Percentiles rank a stretch among this genome's conserved stretches.
Evolutionary conservation across 2,888 invertebrate species (phyloP).

Genomic region (Ecliptopera silaceata): DNA sequence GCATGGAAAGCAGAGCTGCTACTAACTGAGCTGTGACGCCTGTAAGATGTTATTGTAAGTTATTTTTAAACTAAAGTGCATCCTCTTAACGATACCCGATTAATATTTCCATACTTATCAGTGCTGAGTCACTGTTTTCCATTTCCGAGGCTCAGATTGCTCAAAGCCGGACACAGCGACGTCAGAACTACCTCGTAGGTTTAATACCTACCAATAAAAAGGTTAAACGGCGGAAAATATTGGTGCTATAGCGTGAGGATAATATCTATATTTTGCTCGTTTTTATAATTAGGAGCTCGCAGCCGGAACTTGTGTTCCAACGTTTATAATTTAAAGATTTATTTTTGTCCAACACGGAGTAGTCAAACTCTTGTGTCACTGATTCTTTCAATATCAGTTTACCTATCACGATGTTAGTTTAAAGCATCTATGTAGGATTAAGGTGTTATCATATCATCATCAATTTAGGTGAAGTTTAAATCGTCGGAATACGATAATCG

Average conservation of each 20-base stretch:
- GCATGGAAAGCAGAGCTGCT: too few species aligned
- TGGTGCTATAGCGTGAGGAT: constrained; percentile 31
- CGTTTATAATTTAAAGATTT: neutral
- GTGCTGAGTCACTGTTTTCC: constrained; percentile 28
- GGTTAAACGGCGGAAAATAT: constrained; percentile 33
- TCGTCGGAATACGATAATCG: too few species aligned
- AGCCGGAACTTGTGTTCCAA: constrained; percentile 52
- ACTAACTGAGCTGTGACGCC: too few species aligned
- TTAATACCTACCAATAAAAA: constrained; percentile 29
- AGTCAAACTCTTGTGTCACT: too few species aligned
- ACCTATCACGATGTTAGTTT: too few species aligned
- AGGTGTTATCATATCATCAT: too few species aligned
- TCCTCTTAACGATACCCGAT: neutral
- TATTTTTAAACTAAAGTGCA: constrained; percentile 1
- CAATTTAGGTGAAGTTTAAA: too few species aligned
- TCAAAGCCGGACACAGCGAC: constrained; percentile 36
- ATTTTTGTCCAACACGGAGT: neutral
- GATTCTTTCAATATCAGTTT: too few species aligned
- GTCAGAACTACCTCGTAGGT: constrained; percentile 23
- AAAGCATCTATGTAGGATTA: too few species aligned
- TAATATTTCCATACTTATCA: neutral
- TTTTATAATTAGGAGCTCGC: constrained; percentile 49
- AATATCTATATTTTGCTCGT: constrained; percentile 42
- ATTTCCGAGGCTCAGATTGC: constrained; percentile 20
- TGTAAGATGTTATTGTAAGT: neutral